phyloP scores from a whole-genome alignment of 1,140 invertebrate genomes.

The Drosophila aff. region DNA sequence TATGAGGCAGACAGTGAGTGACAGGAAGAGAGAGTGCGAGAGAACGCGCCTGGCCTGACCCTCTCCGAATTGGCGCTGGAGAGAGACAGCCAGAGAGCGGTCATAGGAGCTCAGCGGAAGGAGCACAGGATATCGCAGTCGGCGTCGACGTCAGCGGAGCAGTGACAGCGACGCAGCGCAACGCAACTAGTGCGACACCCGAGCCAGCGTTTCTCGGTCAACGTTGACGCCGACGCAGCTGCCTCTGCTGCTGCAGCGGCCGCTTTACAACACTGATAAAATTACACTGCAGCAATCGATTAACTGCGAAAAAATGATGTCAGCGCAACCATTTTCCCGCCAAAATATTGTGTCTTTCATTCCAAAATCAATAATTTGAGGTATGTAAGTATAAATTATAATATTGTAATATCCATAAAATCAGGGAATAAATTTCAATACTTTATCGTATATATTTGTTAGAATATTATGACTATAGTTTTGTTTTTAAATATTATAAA shows the following conservation, averaged over 20 bases:
- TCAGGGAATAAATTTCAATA: no score
- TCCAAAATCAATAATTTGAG: not conserved
- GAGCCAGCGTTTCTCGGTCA: conserved; percentile 10
- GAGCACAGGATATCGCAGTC: conserved; percentile 26
- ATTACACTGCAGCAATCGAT: conserved; percentile 18
- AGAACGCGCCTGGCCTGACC: not conserved
- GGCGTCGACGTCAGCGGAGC: conserved; percentile 3
- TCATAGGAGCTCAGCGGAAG: conserved; percentile 21
- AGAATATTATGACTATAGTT: not conserved
- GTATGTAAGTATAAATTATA: not conserved
- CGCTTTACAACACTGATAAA: conserved; percentile 22
- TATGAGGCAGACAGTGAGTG: not conserved
- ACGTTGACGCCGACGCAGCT: not conserved
- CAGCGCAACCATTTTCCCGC: conserved; percentile 3
- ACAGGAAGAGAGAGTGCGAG: not conserved
- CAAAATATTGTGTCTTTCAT: not conserved
- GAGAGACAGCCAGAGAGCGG: not conserved
- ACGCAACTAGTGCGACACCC: conserved; percentile 37
- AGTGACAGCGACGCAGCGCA: conserved; percentile 12
- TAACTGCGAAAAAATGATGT: conserved; percentile 15
- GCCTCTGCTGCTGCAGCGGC: not conserved
- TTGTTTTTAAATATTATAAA: no score
- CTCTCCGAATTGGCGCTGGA: not conserved
- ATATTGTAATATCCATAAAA: not conserved
- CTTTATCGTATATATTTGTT: not conserved